phyloP scores from a whole-genome alignment of 1,140 invertebrate genomes.

The Polyergus mexicanus region DNA sequence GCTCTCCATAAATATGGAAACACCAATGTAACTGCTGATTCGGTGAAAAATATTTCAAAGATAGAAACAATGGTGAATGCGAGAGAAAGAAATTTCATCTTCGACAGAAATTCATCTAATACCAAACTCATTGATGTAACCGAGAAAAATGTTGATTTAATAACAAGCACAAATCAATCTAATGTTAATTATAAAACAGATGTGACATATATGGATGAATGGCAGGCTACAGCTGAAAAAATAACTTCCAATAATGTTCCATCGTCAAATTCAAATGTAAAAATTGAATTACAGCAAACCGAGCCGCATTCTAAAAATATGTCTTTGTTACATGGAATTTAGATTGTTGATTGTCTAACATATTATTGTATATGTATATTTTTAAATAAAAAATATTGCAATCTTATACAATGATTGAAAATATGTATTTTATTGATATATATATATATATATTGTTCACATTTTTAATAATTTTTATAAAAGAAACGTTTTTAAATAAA shows the following conservation, averaged over 20 bases:
- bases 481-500: background rate
- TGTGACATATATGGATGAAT: conserved; percentile 43
- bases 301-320: background rate
- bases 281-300: background rate
- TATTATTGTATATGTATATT: background rate
- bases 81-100: background rate
- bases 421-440: background rate
- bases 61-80: background rate
- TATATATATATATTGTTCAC: background rate
- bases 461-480: background rate
- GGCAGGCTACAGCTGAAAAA: conserved; percentile 53
- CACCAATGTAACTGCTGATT: background rate
- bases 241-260: background rate
- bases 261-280: background rate
- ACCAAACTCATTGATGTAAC: background rate
- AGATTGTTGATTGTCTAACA: background rate
- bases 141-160: background rate
- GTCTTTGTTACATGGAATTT: conserved; percentile 25
- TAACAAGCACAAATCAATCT: conserved; percentile 1
- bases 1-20: background rate
- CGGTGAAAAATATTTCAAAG: background rate
- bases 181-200: background rate
- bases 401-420: background rate
- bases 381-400: conserved; percentile 10
- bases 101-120: background rate